phyloP scores from a whole-genome alignment of 2,888 invertebrate species.

The Archips xylosteana region DNA sequence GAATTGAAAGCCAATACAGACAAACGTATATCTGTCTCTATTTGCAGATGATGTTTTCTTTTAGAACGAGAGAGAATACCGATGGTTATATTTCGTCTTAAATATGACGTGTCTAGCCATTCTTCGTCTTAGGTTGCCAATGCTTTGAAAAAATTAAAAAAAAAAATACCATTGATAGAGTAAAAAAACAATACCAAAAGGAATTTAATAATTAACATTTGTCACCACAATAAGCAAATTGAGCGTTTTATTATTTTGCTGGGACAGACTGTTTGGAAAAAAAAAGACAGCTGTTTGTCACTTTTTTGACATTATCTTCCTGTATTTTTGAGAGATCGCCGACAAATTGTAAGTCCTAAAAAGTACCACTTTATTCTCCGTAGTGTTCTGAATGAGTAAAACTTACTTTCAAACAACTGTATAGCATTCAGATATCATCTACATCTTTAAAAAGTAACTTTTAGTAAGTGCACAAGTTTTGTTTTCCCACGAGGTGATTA shows the following conservation, averaged over 20 bases:
- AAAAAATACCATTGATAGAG: too few relatives aligned
- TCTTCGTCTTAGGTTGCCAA: too few relatives aligned
- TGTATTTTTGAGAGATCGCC: conserved; percentile 15
- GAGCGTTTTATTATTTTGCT: conserved; percentile 3
- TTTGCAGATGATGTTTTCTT: too few relatives aligned
- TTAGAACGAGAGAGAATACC: too few relatives aligned
- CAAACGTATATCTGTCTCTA: too few relatives aligned
- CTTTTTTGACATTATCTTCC: conserved; percentile 10
- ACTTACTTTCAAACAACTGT: background rate
- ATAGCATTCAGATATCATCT: background rate
- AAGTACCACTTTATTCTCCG: background rate
- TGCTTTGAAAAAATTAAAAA: too few relatives aligned
- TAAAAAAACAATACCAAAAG: too few relatives aligned
- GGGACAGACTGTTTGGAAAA: conserved; percentile 20
- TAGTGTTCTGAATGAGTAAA: background rate
- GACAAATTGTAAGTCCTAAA: conserved; percentile 10
- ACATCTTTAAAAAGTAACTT: background rate
- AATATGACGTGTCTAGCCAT: too few relatives aligned
- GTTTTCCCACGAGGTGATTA: conserved; percentile 18
- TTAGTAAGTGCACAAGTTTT: background rate
- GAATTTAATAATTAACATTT: too few relatives aligned
- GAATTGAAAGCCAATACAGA: too few relatives aligned
- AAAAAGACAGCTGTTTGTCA: conserved; percentile 20
- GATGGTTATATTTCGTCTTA: too few relatives aligned
- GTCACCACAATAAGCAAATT: background rate